Evolutionary conservation across 2,797 vertebrate genomes (phyloP), one percentile per base, ranked within the genome.

Genomic region (Peromyscus aztecus): DNA sequence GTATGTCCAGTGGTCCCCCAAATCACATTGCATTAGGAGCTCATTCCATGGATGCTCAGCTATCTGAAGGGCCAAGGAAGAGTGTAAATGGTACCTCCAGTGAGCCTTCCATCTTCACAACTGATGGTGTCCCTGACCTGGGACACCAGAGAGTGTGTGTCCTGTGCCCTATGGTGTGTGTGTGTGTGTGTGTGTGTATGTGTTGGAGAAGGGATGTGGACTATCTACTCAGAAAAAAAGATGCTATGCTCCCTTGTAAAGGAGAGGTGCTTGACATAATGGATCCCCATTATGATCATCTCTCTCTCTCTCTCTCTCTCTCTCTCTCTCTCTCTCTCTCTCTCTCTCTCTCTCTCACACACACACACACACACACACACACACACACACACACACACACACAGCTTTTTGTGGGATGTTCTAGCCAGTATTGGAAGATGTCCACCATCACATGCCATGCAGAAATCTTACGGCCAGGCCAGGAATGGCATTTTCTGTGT

Each of bases 21-120:
- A 89, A 13, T 77, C 63, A 49, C 34, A 12, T 49, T 23, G 34
- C 4, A 3, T 17, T 16, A 2, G 5, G 9, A 57, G 75, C 46
- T 94, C 23, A 8, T 0, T 27, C 29, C 23, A 1, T 0, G 2
- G 11, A 2, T 4, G 0, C 6, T 73, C 11, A 2, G 67, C 73
- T 5, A 84, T 34, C 16, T 65, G n/a, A 69, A 69, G 85, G 21
- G 17, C 57, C 87, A 89, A 49, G 12, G 55, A 82, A 34, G n/a
- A 34, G 1, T 29, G 9, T 12, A 46, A 83, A 14, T 27, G 23
- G 19, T 83, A 17, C 16, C 88, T 90, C 31, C 88, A 69, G 55
- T 0, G 23, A 37, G 37, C 31, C 29, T 63, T 85, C 83, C 40
- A 80, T 89, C 31, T 24, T 31, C 71, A 89, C 34, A 75, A 82